Evolutionary conservation across 2,888 invertebrate species (phyloP).

Genomic region (Anarsia innoxiella): DNA sequence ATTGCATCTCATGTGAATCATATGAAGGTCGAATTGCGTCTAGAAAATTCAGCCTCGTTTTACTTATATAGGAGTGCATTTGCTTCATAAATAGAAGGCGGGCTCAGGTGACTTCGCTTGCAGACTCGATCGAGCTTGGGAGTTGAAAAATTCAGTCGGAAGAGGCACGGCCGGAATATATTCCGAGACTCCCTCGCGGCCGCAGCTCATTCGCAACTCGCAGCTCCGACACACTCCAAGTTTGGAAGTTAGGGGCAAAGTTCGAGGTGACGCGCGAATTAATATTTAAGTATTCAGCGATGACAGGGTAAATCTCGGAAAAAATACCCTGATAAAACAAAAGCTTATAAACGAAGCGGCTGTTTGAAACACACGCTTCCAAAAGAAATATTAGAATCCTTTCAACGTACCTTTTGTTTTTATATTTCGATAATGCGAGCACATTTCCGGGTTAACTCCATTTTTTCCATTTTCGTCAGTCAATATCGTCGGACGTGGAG

Average conservation of each 20-base stretch:
- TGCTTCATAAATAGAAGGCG: slow-evolving; percentile 2
- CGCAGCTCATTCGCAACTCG: not conserved
- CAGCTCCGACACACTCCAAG: slow-evolving; percentile 3
- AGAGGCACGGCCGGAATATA: too few relatives aligned
- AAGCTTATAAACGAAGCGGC: too few relatives aligned
- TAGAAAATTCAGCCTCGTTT: too few relatives aligned
- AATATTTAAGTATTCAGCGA: slow-evolving; percentile 9
- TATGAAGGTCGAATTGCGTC: too few relatives aligned
- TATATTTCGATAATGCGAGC: too few relatives aligned
- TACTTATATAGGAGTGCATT: slow-evolving; percentile 8
- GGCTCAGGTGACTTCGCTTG: slow-evolving; percentile 6
- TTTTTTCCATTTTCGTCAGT: too few relatives aligned
- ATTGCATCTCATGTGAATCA: too few relatives aligned
- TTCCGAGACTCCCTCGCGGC: not conserved
- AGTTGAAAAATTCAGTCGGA: slow-evolving; percentile 8
- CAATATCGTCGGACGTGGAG: too few relatives aligned
- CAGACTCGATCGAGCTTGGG: slow-evolving; percentile 3
- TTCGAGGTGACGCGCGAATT: slow-evolving; percentile 7
- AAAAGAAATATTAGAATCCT: too few relatives aligned
- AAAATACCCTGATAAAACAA: slow-evolving; percentile 3
- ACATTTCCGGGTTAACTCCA: too few relatives aligned
- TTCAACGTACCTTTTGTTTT: too few relatives aligned
- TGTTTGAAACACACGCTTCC: too few relatives aligned
- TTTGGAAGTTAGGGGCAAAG: slow-evolving; percentile 1
- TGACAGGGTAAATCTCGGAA: slow-evolving; percentile 7